These are phyloP conservation scores for Hypotaenidia philippensis DNA, from an alignment of 2,797 vertebrate genomes.

Conservation along the genomic window DNA sequence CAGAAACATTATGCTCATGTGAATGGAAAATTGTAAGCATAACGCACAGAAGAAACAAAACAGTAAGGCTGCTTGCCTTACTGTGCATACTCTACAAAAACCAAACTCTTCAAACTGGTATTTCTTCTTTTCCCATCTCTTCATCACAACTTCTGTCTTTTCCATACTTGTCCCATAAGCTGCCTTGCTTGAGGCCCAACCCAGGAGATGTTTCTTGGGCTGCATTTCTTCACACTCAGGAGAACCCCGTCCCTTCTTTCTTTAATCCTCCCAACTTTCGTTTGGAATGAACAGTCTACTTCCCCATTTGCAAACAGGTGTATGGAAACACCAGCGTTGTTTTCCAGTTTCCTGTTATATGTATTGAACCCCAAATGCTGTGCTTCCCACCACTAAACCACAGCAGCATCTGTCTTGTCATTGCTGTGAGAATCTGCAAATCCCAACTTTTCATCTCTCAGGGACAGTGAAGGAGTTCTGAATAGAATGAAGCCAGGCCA, in stretches of 20 bases:
- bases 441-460: not conserved
- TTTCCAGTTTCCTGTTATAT: fast-evolving
- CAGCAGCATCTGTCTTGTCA: not conserved
- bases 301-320: not conserved
- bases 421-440: not conserved
- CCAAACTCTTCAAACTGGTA: not conserved
- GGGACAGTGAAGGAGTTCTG: fast-evolving
- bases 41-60: constrained; percentile 12
- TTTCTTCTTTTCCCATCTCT: not conserved
- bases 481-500: not conserved
- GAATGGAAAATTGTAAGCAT: constrained; percentile 44
- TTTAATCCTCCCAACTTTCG: not conserved
- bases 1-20: constrained; percentile 18
- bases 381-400: fast-evolving
- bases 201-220: not conserved
- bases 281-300: not conserved
- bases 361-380: not conserved
- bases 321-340: not conserved
- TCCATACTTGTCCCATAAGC: not conserved
- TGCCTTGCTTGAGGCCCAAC: not conserved
- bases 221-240: not conserved
- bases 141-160: not conserved
- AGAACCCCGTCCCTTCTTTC: not conserved
- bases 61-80: not conserved
- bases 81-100: not conserved